These are phyloP conservation scores for Rhabditophanes sp. DNA, from an alignment of 2,888 invertebrate genomes.

Conservation along the genomic window DNA sequence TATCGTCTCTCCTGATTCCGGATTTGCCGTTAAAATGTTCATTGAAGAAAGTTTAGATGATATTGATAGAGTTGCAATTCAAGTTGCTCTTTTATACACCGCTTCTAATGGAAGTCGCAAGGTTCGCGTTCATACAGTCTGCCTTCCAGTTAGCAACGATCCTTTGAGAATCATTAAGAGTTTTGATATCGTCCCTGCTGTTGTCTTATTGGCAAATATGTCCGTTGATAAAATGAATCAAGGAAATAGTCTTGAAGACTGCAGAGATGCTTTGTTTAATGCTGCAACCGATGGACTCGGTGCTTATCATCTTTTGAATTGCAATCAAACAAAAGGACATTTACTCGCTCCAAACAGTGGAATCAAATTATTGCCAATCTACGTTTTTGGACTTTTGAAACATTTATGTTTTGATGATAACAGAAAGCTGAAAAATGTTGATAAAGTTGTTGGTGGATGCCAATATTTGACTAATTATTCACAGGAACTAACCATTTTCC, in stretches of 20 bases:
- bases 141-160: slow-evolving; percentile 71
- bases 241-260: slow-evolving; percentile 70
- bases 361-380: slow-evolving; percentile 63
- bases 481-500: too few species aligned
- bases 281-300: slow-evolving; percentile 75
- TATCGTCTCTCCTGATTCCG: slow-evolving; percentile 91
- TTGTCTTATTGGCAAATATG: slow-evolving; percentile 85
- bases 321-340: slow-evolving; percentile 9
- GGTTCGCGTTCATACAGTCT: slow-evolving; percentile 90
- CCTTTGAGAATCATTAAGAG: slow-evolving; percentile 67
- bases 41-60: slow-evolving; percentile 79
- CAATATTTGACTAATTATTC: too few species aligned
- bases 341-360: slow-evolving; percentile 46
- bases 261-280: slow-evolving; percentile 86
- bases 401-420: too few species aligned
- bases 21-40: slow-evolving; percentile 85
- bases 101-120: slow-evolving; percentile 84
- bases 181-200: slow-evolving; percentile 82
- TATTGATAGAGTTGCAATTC: slow-evolving; percentile 70
- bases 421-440: too few species aligned
- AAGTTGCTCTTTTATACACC: slow-evolving; percentile 89
- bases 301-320: slow-evolving; percentile 34
- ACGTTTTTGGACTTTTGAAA: slow-evolving; percentile 73
- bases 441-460: too few species aligned
- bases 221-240: too few species aligned